Evolutionary conservation across 2,113 vertebrate species (phyloP).

Genomic region (Platycercus adscitus): DNA sequence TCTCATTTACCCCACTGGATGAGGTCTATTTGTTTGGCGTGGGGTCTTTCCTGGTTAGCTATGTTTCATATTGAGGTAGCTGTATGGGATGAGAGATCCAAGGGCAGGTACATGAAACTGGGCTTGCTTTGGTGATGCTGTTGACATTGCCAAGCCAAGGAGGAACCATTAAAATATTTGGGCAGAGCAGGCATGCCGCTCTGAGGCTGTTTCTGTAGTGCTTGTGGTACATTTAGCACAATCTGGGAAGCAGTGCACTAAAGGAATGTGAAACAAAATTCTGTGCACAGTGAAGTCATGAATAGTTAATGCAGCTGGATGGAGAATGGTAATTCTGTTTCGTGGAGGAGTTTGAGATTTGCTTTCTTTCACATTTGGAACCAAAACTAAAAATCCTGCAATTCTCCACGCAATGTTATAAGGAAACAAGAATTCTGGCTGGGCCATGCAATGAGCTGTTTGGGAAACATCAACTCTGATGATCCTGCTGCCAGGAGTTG

Average conservation of each 20-base stretch:
- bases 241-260: background rate
- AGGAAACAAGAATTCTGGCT: background rate
- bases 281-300: background rate
- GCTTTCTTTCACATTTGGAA: constrained; percentile 7
- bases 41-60: background rate
- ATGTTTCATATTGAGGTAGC: background rate
- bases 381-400: background rate
- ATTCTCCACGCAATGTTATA: background rate
- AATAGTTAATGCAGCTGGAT: constrained; percentile 18
- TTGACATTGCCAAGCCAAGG: background rate
- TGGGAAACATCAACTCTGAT: background rate
- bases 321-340: background rate
- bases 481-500: background rate
- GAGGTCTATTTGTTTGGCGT: background rate
- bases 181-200: background rate
- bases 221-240: background rate
- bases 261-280: background rate
- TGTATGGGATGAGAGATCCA: background rate
- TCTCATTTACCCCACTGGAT: background rate
- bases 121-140: background rate
- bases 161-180: background rate
- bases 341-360: background rate
- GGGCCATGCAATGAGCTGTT: rapidly evolving
- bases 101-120: background rate
- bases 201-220: background rate